Conservation (phyloP, 2,888 invertebrate species). For the Metopia argyrocephala region DNA sequence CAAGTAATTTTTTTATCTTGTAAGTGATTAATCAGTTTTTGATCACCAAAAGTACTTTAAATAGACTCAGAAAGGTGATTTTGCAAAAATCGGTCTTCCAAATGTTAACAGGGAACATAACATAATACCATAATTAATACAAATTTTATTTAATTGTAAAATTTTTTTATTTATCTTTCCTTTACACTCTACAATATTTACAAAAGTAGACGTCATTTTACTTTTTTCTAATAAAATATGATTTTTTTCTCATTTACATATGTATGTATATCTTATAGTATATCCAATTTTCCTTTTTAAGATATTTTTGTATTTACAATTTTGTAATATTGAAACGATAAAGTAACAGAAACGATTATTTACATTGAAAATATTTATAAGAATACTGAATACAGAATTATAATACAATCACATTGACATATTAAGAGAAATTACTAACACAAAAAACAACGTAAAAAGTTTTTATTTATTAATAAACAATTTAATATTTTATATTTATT, state of each 20-base stretch:
- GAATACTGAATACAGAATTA: conserved; percentile 33
- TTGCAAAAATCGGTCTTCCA: too few relatives aligned
- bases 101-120: too few relatives aligned
- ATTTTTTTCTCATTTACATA: conserved; percentile 6
- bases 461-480: conserved; percentile 10
- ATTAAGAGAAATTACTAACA: background rate
- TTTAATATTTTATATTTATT: conserved; percentile 18
- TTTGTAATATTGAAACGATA: conserved; percentile 11
- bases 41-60: too few relatives aligned
- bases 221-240: conserved; percentile 33
- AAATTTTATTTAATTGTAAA: too few relatives aligned
- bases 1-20: too few relatives aligned
- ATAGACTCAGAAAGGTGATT: too few relatives aligned
- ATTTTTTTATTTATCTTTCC: background rate
- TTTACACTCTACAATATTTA: conserved; percentile 41
- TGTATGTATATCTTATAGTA: too few relatives aligned
- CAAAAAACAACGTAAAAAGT: conserved; percentile 10
- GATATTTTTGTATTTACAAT: conserved; percentile 36
- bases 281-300: background rate
- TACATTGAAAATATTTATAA: conserved; percentile 5
- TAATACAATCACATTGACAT: conserved; percentile 31
- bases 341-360: conserved; percentile 2
- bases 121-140: too few relatives aligned
- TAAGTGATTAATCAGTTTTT: too few relatives aligned
- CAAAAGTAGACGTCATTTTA: conserved; percentile 39